Evolutionary conservation across 2,888 invertebrate genomes (phyloP), one percentile per base, ranked within the genome.

Genomic region (Ennomos quercinarius): DNA sequence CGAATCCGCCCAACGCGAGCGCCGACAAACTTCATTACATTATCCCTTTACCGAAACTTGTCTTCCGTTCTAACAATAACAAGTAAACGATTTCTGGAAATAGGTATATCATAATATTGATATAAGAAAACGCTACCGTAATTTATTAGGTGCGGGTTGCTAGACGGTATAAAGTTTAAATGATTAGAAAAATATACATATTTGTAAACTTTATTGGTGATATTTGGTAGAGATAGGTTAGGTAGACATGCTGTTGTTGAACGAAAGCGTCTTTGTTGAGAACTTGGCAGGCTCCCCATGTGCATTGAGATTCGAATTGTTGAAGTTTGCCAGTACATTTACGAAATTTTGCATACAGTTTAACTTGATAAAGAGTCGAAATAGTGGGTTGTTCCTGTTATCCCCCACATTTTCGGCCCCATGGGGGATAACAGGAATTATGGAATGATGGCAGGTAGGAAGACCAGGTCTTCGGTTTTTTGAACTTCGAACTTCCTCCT

Each of bases 1-100:
- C 71, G 40, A 27, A 27, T 27, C 27, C 41, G 35, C 78, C 77
- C 73, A 77, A 76, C 75, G 74, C 77, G 74, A 77, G 70, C 72
- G 76, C 79, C 73, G 74, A 81, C 80, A 76, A 83, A 83, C 83
- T 86, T 83, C 79, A 83, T 87, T 85, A 84, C 80, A 85, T 87
- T 87, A 87, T 83, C 79, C 81, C 72, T 78, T 80, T 76, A 72
- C 74, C 79, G 74, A 85, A 83, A 80, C 73, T 80, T 74, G 71
- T 66, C 73, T 78, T 75, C 68, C 73, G 72, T 66, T 73, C 67
- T 17, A 52, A 44, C 45, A 66, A 73, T 73, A 67, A 27, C 27
- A 62, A 49, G 56, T 63, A 47, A 43, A 52, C 41, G 4, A 39
- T 10, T 57, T 51, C 34, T 58, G 35, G 10, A 12, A 39, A 40